phyloP scores from a whole-genome alignment of 2,797 vertebrate genomes.

The Nyctibius grandis region DNA sequence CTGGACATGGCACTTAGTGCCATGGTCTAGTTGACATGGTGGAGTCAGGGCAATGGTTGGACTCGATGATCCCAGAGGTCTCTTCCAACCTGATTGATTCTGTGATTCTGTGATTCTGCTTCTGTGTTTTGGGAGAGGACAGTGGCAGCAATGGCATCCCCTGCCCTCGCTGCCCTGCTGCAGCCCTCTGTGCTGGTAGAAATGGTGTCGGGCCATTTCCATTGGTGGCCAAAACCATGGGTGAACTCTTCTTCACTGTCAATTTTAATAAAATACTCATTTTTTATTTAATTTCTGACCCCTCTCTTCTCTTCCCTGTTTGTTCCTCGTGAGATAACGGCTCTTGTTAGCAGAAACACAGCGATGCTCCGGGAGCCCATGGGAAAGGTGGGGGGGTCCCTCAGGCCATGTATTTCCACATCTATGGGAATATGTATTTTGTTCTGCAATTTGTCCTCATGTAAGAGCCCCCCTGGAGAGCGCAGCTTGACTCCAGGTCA shows the following conservation, averaged over 20 bases:
- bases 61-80: no score
- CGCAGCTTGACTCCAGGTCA: no score
- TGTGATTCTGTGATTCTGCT: no score
- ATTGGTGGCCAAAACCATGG: background rate
- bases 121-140: background rate
- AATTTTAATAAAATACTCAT: background rate
- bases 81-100: no score
- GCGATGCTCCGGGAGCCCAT: rapidly evolving
- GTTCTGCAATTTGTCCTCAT: background rate
- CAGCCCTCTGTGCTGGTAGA: background rate
- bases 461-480: no score
- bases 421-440: background rate
- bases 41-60: no score
- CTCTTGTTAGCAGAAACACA: background rate
- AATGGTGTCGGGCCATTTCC: background rate
- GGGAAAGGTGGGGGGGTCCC: background rate
- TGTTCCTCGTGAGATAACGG: background rate
- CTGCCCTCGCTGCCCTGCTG: background rate
- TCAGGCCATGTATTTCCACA: background rate
- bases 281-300: background rate
- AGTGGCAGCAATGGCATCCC: background rate
- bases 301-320: background rate
- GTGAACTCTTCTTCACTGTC: background rate
- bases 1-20: no score
- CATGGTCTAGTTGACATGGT: no score